Percentiles rank a stretch among this genome's conserved stretches.
phyloP scores from a whole-genome alignment of 2,888 invertebrate genomes.

The Melanostoma mellinum region DNA sequence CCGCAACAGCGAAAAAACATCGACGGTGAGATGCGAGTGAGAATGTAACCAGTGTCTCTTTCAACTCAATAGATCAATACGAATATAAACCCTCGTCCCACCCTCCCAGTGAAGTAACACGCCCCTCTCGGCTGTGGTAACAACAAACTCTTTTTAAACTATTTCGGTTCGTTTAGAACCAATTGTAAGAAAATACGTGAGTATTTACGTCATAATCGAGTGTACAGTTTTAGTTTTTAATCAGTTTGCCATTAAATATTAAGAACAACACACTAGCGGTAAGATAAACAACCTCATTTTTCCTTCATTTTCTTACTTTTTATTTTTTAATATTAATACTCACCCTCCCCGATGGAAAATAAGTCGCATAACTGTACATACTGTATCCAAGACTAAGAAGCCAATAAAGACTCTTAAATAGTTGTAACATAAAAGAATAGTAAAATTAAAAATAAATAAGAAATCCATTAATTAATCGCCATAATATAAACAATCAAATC shows the following conservation, averaged over 20 bases:
- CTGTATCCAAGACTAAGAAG: constrained; percentile 79
- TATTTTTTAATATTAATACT: constrained; percentile 56
- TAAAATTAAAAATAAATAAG: constrained; percentile 22
- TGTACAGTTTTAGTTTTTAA: constrained; percentile 66
- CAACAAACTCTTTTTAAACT: constrained; percentile 68
- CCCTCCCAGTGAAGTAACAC: constrained; percentile 57
- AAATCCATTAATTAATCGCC: constrained; percentile 58
- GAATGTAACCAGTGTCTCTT: constrained; percentile 76
- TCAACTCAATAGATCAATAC: background rate
- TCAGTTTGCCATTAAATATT: constrained; percentile 71
- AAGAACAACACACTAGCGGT: constrained; percentile 75
- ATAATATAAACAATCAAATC: constrained; percentile 45
- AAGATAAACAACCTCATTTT: constrained; percentile 62
- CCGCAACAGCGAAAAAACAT: constrained; percentile 81
- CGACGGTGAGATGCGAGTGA: constrained; percentile 77
- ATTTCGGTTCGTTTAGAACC: constrained; percentile 45
- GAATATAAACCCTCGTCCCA: constrained; percentile 10
- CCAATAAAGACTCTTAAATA: constrained; percentile 81
- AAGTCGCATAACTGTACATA: constrained; percentile 66
- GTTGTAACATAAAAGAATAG: constrained; percentile 31
- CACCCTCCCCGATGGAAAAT: constrained; percentile 46
- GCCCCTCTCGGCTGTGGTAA: constrained; percentile 76
- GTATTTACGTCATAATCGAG: constrained; percentile 42
- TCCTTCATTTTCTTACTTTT: constrained; percentile 39
- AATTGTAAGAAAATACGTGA: constrained; percentile 13